Conservation (phyloP, 2,888 invertebrate species). For the Balanococcus diminutus region DNA sequence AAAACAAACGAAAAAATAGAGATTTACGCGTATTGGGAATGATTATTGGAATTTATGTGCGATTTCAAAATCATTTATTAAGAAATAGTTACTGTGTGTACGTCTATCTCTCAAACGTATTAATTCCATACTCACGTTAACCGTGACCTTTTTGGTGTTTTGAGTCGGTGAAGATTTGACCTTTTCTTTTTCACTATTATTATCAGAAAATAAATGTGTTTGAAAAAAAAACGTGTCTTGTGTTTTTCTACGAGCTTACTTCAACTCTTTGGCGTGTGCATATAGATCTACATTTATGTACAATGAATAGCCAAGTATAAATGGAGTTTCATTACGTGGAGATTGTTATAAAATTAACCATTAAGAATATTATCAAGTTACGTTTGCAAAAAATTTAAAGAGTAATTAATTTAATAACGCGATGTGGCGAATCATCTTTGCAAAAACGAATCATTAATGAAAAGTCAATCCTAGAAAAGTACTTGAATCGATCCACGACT, state of each 20-base stretch:
- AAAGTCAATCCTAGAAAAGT: background rate
- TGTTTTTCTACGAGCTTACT: background rate
- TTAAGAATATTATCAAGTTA: background rate
- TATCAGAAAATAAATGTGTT: background rate
- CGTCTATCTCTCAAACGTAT: background rate
- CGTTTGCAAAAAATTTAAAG: background rate
- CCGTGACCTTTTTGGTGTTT: constrained; percentile 28
- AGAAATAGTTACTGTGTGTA: background rate
- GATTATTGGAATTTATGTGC: background rate
- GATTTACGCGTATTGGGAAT: background rate
- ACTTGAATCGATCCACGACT: background rate
- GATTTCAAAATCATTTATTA: constrained; percentile 17
- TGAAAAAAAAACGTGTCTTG: constrained; percentile 15
- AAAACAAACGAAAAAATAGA: background rate
- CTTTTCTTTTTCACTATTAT: constrained; percentile 36
- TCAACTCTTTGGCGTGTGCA: background rate
- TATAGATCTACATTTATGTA: background rate
- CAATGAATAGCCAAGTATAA: background rate
- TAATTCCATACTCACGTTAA: constrained; percentile 9
- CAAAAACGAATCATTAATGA: background rate
- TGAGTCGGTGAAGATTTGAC: constrained; percentile 7
- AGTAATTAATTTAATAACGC: background rate
- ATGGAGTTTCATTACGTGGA: background rate
- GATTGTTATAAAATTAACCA: background rate
- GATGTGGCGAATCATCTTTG: background rate